These are phyloP conservation scores for Brenthis ino DNA, from an alignment of 2,888 invertebrate species.

Conservation along the genomic window DNA sequence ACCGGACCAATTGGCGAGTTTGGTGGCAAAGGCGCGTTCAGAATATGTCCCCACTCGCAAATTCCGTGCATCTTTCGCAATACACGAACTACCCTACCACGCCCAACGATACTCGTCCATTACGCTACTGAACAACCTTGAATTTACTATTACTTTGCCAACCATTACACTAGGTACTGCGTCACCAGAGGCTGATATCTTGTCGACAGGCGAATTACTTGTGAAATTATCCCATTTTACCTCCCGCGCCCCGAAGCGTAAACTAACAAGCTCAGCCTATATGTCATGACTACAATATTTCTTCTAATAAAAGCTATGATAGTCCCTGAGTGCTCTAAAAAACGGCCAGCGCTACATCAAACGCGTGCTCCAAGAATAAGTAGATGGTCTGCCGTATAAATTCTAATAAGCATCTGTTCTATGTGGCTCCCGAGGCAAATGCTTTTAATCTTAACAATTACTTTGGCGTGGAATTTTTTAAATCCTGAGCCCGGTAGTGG, in stretches of 20 bases:
- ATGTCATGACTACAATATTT: conserved; percentile 68
- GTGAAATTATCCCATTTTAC: conserved; percentile 71
- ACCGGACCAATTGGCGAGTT: conserved; percentile 75
- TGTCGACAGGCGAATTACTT: conserved; percentile 75
- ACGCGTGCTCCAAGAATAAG: conserved; percentile 53
- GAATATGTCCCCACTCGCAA: conserved; percentile 62
- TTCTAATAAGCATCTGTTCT: conserved; percentile 74
- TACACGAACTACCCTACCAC: conserved; percentile 54
- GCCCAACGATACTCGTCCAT: conserved; percentile 73
- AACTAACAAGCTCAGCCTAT: conserved; percentile 63
- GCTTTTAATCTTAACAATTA: conserved; percentile 76
- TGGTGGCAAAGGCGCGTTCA: conserved; percentile 44
- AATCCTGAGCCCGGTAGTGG: conserved; percentile 66
- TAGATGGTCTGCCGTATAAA: conserved; percentile 60
- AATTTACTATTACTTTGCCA: conserved; percentile 63
- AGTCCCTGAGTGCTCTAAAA: conserved; percentile 65
- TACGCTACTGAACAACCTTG: conserved; percentile 77
- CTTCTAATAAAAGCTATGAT: conserved; percentile 72
- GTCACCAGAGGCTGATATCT: conserved; percentile 72
- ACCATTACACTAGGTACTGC: conserved; percentile 60
- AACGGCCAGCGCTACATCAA: conserved; percentile 62
- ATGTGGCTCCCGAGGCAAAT: conserved; percentile 71
- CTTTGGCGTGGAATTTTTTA: conserved; percentile 68
- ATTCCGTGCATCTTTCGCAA: conserved; percentile 68
- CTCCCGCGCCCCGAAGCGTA: conserved; percentile 56